Percentiles rank a stretch among this genome's conserved stretches.
These are phyloP conservation scores for Troides aeacus DNA, from an alignment of 2,888 invertebrate genomes.

Conservation along the genomic window DNA sequence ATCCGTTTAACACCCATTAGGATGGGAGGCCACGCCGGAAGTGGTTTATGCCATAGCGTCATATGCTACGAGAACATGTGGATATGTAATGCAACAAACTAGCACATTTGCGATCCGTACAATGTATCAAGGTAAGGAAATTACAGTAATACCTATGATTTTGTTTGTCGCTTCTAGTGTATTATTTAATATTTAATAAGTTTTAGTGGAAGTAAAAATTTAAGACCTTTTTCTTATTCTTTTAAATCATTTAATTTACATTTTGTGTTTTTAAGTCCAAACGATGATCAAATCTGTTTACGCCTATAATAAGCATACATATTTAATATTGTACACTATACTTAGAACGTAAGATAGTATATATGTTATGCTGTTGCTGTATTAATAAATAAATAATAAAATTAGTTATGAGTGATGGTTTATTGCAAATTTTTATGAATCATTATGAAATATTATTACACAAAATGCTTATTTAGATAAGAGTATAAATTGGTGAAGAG, in stretches of 20 bases:
- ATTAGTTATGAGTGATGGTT: neutral
- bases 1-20: conserved; percentile 25
- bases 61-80: conserved; percentile 5
- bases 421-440: neutral
- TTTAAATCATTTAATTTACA: neutral
- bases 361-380: no score
- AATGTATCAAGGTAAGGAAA: neutral
- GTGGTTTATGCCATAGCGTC: conserved; percentile 21
- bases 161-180: neutral
- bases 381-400: no score
- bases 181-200: neutral
- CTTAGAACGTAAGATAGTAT: no score
- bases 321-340: no score
- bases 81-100: conserved; percentile 6
- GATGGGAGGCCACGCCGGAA: conserved; percentile 3
- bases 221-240: neutral
- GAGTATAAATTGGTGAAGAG: neutral
- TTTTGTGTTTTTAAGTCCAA: no score
- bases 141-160: neutral
- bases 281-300: no score
- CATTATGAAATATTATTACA: no score
- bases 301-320: no score
- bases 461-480: neutral
- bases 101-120: neutral
- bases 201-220: neutral